Evolutionary conservation across 2,888 invertebrate genomes (phyloP).

Genomic region (Limulus polyphemus): DNA sequence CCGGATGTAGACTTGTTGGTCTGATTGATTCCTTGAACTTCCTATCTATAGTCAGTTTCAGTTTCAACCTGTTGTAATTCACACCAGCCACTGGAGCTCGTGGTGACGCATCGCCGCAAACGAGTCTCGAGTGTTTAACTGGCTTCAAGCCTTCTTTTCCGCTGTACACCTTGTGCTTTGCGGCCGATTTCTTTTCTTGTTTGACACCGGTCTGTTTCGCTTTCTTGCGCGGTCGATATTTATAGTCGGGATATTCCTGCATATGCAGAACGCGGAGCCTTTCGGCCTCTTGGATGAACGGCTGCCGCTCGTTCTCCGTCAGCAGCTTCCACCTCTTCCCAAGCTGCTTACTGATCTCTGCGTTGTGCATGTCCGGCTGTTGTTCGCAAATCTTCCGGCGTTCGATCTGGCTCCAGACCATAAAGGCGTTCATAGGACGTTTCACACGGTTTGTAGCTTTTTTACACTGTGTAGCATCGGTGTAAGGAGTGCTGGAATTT

Average conservation of each 20-base stretch:
- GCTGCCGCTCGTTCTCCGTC: slow-evolving; percentile 60
- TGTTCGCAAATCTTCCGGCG: slow-evolving; percentile 90
- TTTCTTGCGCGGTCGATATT: not conserved
- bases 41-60: slow-evolving; percentile 46
- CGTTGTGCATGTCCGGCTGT: slow-evolving; percentile 96
- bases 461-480: slow-evolving; percentile 82
- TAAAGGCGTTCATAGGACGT: slow-evolving; percentile 97
- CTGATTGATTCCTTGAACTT: slow-evolving; percentile 40
- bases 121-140: not conserved
- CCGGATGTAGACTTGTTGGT: slow-evolving; percentile 40
- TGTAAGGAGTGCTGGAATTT: slow-evolving; percentile 86
- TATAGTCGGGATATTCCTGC: slow-evolving; percentile 2
- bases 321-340: slow-evolving; percentile 78
- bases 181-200: not conserved
- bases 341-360: slow-evolving; percentile 87
- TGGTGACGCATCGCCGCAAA: not conserved
- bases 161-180: not conserved
- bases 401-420: slow-evolving; percentile 98
- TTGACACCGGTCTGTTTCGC: not conserved
- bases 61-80: slow-evolving; percentile 40
- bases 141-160: not conserved
- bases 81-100: not conserved
- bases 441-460: slow-evolving; percentile 97
- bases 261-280: slow-evolving; percentile 49
- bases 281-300: slow-evolving; percentile 87